phyloP scores from a whole-genome alignment of 2,888 invertebrate genomes.

The Lasioglossum morio region DNA sequence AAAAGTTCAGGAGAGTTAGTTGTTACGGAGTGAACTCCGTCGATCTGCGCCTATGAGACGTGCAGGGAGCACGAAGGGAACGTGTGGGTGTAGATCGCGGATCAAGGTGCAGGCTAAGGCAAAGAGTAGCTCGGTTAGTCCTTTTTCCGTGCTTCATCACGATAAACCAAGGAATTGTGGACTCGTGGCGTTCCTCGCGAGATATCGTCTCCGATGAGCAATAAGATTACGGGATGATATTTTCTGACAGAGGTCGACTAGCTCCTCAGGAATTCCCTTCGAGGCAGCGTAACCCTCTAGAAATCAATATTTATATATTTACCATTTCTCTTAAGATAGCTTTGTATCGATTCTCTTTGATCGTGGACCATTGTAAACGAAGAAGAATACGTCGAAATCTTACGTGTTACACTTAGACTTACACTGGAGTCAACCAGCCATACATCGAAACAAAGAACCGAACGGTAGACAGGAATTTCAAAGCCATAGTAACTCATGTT shows the following conservation, averaged over 20 bases:
- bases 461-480: neutral
- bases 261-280: conserved; percentile 9
- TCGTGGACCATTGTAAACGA: too few relatives aligned
- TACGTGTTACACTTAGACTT: too few relatives aligned
- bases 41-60: conserved; percentile 19
- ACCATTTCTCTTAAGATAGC: neutral
- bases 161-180: conserved; percentile 48
- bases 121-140: conserved; percentile 18
- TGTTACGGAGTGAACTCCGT: neutral
- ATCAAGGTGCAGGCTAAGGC: conserved; percentile 29
- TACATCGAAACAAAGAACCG: too few relatives aligned
- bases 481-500: neutral
- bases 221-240: conserved; percentile 45
- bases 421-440: too few relatives aligned
- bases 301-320: neutral
- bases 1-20: too few relatives aligned
- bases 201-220: conserved; percentile 35
- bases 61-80: neutral
- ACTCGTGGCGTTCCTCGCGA: neutral
- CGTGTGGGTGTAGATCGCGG: conserved; percentile 36
- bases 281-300: neutral
- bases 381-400: too few relatives aligned
- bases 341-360: too few relatives aligned
- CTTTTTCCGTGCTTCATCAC: conserved; percentile 48
- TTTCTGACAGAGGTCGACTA: conserved; percentile 28